These are phyloP conservation scores for Saccostrea cuccullata DNA, from an alignment of 1,140 invertebrate species.

Conservation along the genomic window DNA sequence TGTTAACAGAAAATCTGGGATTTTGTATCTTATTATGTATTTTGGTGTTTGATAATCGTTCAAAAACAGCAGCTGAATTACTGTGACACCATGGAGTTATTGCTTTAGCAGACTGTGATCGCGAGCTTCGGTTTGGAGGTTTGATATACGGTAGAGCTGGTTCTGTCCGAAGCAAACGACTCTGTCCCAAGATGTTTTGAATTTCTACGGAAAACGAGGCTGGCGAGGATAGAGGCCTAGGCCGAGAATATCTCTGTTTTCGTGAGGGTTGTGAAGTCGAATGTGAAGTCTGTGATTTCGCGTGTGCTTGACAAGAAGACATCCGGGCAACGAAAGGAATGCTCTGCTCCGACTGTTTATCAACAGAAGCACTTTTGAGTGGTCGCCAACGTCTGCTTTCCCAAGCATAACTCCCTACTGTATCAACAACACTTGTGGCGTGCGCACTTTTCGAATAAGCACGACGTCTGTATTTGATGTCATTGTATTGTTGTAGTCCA, in stretches of 20 bases:
- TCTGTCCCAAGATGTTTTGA: slow-evolving; percentile 52
- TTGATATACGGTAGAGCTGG: slow-evolving; percentile 33
- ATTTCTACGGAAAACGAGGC: slow-evolving; percentile 29
- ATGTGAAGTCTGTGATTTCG: background rate
- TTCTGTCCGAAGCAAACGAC: slow-evolving; percentile 37
- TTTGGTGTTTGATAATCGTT: slow-evolving; percentile 45
- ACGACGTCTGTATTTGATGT: slow-evolving; percentile 15
- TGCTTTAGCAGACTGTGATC: background rate
- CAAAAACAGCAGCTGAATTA: slow-evolving; percentile 44
- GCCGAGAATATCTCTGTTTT: background rate
- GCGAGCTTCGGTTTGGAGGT: slow-evolving; percentile 31
- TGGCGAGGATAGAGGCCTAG: slow-evolving; percentile 31
- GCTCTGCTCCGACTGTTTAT: slow-evolving; percentile 39
- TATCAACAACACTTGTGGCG: background rate
- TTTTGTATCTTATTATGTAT: slow-evolving; percentile 40
- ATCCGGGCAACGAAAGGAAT: slow-evolving; percentile 34
- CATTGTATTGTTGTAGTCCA: slow-evolving; percentile 39
- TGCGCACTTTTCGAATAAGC: slow-evolving; percentile 32
- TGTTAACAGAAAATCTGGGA: background rate
- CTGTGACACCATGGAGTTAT: slow-evolving; percentile 55
- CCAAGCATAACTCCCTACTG: slow-evolving; percentile 48
- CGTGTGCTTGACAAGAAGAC: background rate
- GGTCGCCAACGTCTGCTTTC: slow-evolving; percentile 41
- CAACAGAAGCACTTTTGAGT: background rate
- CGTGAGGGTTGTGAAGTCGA: background rate